Conservation (phyloP, 2,113 vertebrate genomes). For the Acanthisitta chloris region DNA sequence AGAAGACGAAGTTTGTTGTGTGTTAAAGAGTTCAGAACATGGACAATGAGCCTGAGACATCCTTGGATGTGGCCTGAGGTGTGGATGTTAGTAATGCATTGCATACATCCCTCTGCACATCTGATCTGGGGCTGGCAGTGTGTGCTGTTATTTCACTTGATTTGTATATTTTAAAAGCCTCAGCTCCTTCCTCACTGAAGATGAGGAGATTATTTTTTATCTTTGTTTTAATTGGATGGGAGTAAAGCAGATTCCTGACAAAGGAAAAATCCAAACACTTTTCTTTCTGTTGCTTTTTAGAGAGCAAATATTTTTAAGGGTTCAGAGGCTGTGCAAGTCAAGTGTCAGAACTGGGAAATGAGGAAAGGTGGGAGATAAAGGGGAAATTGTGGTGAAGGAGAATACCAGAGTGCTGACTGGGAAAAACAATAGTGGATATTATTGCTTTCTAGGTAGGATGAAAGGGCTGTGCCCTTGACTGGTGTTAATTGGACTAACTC, state of each 20-base stretch:
- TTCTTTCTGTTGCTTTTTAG: conserved; percentile 5
- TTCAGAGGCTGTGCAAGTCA: not conserved
- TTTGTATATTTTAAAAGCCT: conserved; percentile 24
- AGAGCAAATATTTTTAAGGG: conserved; percentile 8
- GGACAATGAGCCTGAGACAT: not conserved
- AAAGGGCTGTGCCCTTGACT: conserved; percentile 1
- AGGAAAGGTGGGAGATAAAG: not conserved
- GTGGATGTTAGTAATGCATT: not conserved
- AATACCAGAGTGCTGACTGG: not conserved
- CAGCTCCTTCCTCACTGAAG: not conserved
- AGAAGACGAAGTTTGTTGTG: not conserved
- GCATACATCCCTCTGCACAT: not conserved
- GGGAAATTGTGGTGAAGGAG: not conserved
- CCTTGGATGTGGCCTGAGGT: not conserved
- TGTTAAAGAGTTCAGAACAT: not conserved
- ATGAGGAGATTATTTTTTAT: not conserved
- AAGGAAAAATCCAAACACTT: not conserved
- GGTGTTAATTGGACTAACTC: conserved; percentile 44
- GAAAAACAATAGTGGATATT: conserved; percentile 9
- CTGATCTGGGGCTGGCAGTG: not conserved
- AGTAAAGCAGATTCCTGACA: not conserved
- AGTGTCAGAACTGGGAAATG: not conserved
- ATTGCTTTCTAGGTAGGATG: conserved; percentile 1
- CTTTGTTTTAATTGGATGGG: not conserved
- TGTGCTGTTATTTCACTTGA: not conserved